Conservation (phyloP, 2,888 invertebrate genomes). For the Psococerastis gibbosa region DNA sequence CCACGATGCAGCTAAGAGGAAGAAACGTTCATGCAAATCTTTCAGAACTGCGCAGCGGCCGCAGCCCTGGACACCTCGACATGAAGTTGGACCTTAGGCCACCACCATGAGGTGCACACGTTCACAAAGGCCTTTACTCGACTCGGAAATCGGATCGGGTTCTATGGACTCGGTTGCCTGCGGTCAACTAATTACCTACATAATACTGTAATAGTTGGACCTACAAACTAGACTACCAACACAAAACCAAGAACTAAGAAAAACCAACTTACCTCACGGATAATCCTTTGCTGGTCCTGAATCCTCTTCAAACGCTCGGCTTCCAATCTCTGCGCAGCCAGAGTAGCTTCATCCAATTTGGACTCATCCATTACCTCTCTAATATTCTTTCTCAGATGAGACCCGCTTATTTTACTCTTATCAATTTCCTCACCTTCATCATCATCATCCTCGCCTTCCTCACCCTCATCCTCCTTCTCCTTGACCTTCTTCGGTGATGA, state of each 20-base stretch:
- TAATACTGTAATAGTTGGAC: too few species aligned
- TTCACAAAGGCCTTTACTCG: too few species aligned
- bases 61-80: too few species aligned
- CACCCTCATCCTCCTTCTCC: constrained; percentile 13
- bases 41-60: too few species aligned
- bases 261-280: constrained; percentile 39
- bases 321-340: constrained; percentile 84
- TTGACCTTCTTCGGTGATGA: neutral
- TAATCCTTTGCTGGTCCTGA: constrained; percentile 66
- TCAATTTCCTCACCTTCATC: constrained; percentile 23
- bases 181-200: too few species aligned
- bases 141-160: too few species aligned
- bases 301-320: constrained; percentile 69
- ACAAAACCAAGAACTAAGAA: neutral
- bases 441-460: constrained; percentile 15
- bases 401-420: constrained; percentile 26
- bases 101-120: too few species aligned
- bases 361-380: constrained; percentile 87
- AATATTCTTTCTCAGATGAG: constrained; percentile 66
- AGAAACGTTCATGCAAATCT: too few species aligned
- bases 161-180: too few species aligned
- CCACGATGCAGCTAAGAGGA: too few species aligned
- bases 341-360: constrained; percentile 77
- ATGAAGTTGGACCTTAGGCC: too few species aligned
- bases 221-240: neutral